Percentiles rank a stretch among this genome's conserved stretches.
These are phyloP conservation scores for Megalurothrips usitatus DNA, from an alignment of 2,888 invertebrate species.

Conservation along the genomic window DNA sequence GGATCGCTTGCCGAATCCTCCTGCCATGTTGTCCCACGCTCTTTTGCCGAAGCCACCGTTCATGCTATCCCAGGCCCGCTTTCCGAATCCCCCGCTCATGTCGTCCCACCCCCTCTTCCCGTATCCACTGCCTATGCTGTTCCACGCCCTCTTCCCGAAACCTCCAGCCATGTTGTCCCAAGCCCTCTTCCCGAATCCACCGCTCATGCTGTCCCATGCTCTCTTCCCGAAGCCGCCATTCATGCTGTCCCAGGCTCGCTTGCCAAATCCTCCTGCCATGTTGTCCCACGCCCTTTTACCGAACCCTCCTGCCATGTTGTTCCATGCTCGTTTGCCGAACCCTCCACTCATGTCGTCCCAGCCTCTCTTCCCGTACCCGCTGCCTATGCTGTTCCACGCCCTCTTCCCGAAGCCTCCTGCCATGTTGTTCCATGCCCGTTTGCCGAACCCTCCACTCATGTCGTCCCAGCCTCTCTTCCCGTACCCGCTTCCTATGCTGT, in stretches of 20 bases:
- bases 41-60: not conserved
- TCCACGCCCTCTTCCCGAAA: not conserved
- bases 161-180: slow-evolving; percentile 2
- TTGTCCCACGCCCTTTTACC: not conserved
- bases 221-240: not conserved
- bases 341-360: not conserved
- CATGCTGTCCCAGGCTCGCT: not conserved
- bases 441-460: not conserved
- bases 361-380: not conserved
- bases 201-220: not conserved
- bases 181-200: not conserved
- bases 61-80: not conserved
- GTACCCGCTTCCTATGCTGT: not conserved
- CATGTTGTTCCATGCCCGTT: not conserved
- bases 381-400: not conserved
- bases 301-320: not conserved
- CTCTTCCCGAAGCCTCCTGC: not conserved
- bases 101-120: not conserved
- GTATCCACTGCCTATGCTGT: not conserved
- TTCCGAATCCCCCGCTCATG: not conserved
- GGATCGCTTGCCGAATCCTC: not conserved
- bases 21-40: not conserved
- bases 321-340: not conserved
- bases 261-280: not conserved
- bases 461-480: not conserved